A percentile compares a stretch with the other conserved stretches of the same genome.
phyloP scores from a whole-genome alignment of 2,888 invertebrate species.

The Bombyx huttoni region DNA sequence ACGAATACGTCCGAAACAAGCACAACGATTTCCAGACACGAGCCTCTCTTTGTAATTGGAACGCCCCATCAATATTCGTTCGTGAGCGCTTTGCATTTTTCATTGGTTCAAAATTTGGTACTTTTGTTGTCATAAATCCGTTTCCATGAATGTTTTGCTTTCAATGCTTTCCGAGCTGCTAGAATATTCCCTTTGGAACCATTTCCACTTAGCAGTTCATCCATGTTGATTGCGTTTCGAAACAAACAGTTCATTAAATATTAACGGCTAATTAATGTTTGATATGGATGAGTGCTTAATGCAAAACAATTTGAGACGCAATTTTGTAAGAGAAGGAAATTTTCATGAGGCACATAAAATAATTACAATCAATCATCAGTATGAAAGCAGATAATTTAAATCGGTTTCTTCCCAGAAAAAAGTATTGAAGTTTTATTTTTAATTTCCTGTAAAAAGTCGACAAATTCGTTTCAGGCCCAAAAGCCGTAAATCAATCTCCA shows the following conservation, averaged over 20 bases:
- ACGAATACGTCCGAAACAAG: slow-evolving; percentile 13
- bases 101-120: slow-evolving; percentile 18
- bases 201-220: background rate
- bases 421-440: background rate
- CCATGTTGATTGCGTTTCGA: background rate
- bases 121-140: slow-evolving; percentile 2
- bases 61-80: slow-evolving; percentile 38
- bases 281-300: too few species aligned
- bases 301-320: too few species aligned
- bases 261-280: background rate
- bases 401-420: background rate
- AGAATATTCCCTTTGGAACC: background rate
- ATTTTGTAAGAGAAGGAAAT: too few species aligned
- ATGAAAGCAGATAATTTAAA: too few species aligned
- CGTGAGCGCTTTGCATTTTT: slow-evolving; percentile 39
- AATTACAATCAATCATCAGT: too few species aligned
- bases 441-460: background rate
- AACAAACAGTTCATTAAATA: background rate
- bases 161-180: background rate
- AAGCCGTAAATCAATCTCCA: background rate
- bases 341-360: too few species aligned
- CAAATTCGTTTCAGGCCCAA: background rate
- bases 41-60: slow-evolving; percentile 39
- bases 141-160: background rate
- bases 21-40: slow-evolving; percentile 16